Evolutionary conservation across 2,888 invertebrate genomes (phyloP), one percentile per base, ranked within the genome.

Genomic region (Xestobium rufovillosum): DNA sequence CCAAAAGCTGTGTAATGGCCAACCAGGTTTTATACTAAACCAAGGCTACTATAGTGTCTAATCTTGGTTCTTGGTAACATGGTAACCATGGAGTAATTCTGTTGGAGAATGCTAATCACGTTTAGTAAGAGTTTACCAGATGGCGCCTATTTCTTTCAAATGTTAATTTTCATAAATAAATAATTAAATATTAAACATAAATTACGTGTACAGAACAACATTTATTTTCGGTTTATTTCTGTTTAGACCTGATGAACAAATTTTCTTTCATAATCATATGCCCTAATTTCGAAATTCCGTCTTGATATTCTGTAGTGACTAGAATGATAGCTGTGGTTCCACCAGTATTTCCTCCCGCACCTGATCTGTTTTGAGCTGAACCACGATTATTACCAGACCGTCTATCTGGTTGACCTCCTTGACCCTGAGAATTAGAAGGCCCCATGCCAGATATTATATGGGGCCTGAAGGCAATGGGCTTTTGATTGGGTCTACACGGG

Each of bases 221-320:
- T 34, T 25, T 17, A 9, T 19, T 27, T 10, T 4, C 25, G 31
- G n/a, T 29, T 31, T 37, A 34, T 48, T 32, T 40, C 47, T 1
- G 45, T 44, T 44, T 78, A 78, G 16, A 78, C 53, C 44, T 19
- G 23, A n/a, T 19, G n/a, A 8, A 19, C 6, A 19, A n/a, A 8
- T 71, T 73, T 56, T 74, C 72, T 29, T 71, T 65, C 60, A 79
- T 73, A 32, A 80, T 79, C 43, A 74, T 66, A 3, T 67, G 69
- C 2, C 78, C 79, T 2, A 77, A 65, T 51, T 73, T 73, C 1
- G 72, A 73, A 9, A 78, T 74, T 0, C 68, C 70, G 42, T 79
- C 78, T 52, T 76, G 73, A 56, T 80, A 80, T 56, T 80, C 80
- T 0, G 73, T 70, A 42, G 67, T 69, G 13, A 60, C 60, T 17